Evolutionary conservation across 1,140 invertebrate genomes (phyloP), one percentile per base, ranked within the genome.

Genomic region (Drosophila aff.): DNA sequence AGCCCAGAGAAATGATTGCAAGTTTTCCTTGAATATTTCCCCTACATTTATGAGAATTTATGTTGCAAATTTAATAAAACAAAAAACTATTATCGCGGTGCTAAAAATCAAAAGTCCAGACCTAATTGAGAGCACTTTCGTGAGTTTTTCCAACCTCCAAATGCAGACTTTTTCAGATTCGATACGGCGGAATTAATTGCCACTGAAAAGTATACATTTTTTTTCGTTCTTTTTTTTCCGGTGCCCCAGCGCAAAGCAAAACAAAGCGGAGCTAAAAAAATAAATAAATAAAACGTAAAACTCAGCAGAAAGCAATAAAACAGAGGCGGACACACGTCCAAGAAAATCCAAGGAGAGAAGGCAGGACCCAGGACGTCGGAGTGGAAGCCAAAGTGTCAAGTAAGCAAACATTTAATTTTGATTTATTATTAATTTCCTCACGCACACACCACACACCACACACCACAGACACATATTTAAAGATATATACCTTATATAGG

Each of bases 361-460:
- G 26, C 44, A 21, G 16, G 58, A 52, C 52, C 13, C 50, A 50
- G 47, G 52, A 55, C 52, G 33, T 15, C 43, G 49, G 23, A 58
- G 66, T 67, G 62, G 62, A 78, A 87, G 71, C 82, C 62, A 73
- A 89, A 89, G 84, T 89, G 84, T 89, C 84, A 82, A 89, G 82
- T 81, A 90, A 82, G 81, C 85, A 79, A 90, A 79, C 79, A 89
- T 89, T 90, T 84, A 90, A 89, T 90, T 85, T 89, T 90, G 86
- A 89, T 90, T 90, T 89, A 85, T 85, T 90, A 87, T 89, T 81
- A 83, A 87, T 89, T 81, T 89, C 61, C 84, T 83, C 77, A 71
- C 80, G 81, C 80, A 78, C 68, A 53, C 57, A 69, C 67, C 47
- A 76, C 58, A 73, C 64, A 57, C 49, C 33, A 36, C 33, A 36